Base-by-base conservation (phyloP, 1,140 invertebrate genomes). In the Cotesia chilonis region DNA sequence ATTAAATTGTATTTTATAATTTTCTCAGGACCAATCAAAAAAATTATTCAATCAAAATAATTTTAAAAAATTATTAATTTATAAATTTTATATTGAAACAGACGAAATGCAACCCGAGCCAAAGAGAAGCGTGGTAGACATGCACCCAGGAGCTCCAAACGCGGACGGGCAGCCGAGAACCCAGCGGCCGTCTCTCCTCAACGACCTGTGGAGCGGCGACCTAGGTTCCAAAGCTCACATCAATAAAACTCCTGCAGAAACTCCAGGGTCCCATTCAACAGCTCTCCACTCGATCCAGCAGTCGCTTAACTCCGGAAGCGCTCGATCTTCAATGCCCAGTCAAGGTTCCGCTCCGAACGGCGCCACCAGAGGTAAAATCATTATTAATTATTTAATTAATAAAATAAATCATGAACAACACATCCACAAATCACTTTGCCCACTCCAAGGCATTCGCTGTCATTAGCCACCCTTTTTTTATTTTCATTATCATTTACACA, bases 131-230 rank as follows among this genome's bases (percentile, higher is more conserved):
- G 83, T 84, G 2, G 81, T 78, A 0, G 85, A 87, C 14, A 84
- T 85, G 76, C 85, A 87, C 70, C 73, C 81, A 52, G 66, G 71
- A 52, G 77, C 72, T 10, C 78, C 55, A 54, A 79, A 68, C 71
- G 71, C 73, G 51, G 85, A 87, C 14, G 82, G 80, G 12, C 82
- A 82, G 38, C 77, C 76, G 4, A 74, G 86, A 35, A 86, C 83
- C 0, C 86, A 87, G n/a, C 80, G 86, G 51, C 82, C 84, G 4
- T 87, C 86, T 3, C 69, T 87, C 4, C 38, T 87, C 7, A 86
- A 86, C n/a, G 85, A 87, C 68, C 74, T 86, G 38, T 71, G 87
- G 2, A 86, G 83, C 4, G 85, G 86, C 3, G 86, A 87, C 67
- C 72, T 86, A 4, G 84, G 81, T 9, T 84, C 84, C 1, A 78